Evolutionary conservation across 2,797 vertebrate species (phyloP).

Genomic region (Hylomyscus alleni): DNA sequence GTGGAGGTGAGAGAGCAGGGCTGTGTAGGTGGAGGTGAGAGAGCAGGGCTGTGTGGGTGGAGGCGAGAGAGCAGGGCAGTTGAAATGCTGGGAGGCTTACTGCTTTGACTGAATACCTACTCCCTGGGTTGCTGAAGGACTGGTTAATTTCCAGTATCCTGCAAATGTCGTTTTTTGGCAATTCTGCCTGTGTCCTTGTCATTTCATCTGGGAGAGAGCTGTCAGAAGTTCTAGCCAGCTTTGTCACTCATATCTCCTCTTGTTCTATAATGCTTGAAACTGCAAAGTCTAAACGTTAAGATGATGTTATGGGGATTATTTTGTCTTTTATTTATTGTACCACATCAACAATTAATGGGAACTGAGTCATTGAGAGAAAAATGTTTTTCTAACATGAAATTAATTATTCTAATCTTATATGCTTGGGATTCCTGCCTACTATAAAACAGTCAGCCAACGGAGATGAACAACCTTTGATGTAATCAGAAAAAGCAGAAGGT

Average conservation of each 20-base stretch:
- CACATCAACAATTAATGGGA: conserved; percentile 31
- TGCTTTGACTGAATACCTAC: background rate
- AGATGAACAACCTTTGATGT: background rate
- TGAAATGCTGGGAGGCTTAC: background rate
- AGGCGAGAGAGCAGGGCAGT: background rate
- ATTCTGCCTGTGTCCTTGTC: background rate
- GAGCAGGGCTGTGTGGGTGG: background rate
- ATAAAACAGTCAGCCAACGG: background rate
- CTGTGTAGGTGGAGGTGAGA: background rate
- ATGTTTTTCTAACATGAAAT: background rate
- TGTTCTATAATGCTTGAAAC: background rate
- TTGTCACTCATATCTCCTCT: background rate
- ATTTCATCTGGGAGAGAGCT: background rate
- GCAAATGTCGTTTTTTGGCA: background rate
- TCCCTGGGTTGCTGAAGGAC: background rate
- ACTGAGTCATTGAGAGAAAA: background rate
- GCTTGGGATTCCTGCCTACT: background rate
- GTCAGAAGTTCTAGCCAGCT: background rate
- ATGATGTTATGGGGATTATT: conserved; percentile 4
- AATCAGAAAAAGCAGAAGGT: background rate
- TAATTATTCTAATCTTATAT: background rate
- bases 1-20: no score
- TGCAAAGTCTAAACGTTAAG: conserved; percentile 1
- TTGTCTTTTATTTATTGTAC: background rate
- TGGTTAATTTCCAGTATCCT: background rate